These are phyloP conservation scores for Falco concolor DNA, from an alignment of 2,797 vertebrate species.

Conservation along the genomic window DNA sequence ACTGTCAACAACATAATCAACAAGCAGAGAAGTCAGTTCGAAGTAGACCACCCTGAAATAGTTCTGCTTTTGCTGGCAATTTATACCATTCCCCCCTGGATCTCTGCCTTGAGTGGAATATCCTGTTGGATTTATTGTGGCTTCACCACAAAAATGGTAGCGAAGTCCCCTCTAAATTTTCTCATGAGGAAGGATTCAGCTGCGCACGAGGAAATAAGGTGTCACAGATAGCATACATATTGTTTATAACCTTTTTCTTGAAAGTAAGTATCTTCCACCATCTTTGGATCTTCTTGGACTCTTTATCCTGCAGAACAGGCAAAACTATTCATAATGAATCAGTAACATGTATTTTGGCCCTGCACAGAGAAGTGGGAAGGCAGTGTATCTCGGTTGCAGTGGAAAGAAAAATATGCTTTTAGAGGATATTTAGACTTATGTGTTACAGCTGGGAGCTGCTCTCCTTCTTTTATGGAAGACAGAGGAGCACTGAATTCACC, in stretches of 20 bases:
- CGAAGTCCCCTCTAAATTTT: not conserved
- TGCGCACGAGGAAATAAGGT: conserved; percentile 6
- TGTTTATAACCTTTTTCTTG: not conserved
- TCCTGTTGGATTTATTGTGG: conserved; percentile 44
- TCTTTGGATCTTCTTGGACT: not conserved
- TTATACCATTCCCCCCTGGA: not conserved
- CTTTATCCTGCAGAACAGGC: not conserved
- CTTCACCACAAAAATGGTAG: conserved; percentile 20
- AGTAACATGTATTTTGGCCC: not conserved
- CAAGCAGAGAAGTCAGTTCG: not conserved
- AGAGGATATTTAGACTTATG: not conserved
- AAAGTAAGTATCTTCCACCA: not conserved
- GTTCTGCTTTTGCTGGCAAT: conserved; percentile 48
- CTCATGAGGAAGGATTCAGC: not conserved
- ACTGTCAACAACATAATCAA: conserved; percentile 31
- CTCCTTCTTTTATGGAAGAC: not conserved
- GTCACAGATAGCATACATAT: not conserved
- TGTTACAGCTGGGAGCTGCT: not conserved
- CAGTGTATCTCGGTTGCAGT: not conserved
- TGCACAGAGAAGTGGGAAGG: not conserved
- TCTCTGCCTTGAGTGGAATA: conserved; percentile 29
- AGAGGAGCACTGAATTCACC: not conserved
- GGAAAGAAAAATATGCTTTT: conserved; percentile 12
- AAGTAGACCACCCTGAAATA: conserved; percentile 55
- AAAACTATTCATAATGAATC: not conserved